Percentiles rank a stretch among this genome's conserved stretches.
These are phyloP conservation scores for Okamejei kenojei DNA, from an alignment of 2,797 vertebrate genomes.

Conservation along the genomic window DNA sequence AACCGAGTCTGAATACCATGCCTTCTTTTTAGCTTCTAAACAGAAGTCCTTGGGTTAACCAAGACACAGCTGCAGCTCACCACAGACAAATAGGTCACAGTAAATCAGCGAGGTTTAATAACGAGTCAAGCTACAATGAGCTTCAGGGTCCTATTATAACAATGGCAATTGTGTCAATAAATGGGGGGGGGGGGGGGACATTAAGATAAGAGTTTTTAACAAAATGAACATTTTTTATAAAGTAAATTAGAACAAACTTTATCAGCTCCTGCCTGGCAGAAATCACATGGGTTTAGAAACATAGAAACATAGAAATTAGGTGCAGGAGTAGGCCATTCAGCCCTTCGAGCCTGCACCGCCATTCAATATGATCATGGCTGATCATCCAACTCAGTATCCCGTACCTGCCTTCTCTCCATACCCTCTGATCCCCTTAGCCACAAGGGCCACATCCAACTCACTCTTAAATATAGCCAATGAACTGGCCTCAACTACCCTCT, in stretches of 20 bases:
- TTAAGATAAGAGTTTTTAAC: not conserved
- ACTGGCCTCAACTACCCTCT: too few species aligned
- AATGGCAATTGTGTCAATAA: not conserved
- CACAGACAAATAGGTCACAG: not conserved
- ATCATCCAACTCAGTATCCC: too few species aligned
- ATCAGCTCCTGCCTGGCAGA: not conserved
- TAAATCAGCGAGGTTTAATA: constrained; percentile 23
- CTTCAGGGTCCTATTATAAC: not conserved
- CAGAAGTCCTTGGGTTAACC: not conserved
- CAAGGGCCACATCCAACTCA: too few species aligned
- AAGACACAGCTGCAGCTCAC: not conserved
- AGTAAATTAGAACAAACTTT: not conserved
- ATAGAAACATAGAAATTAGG: too few species aligned
- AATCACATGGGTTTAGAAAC: not conserved
- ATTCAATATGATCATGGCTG: too few species aligned
- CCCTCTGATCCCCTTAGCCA: too few species aligned
- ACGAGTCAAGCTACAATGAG: not conserved
- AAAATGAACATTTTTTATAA: not conserved
- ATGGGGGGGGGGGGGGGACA: not conserved
- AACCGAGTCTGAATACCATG: not conserved
- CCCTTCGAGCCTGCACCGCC: too few species aligned
- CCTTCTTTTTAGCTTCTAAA: not conserved
- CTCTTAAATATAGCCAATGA: too few species aligned
- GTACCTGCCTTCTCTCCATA: too few species aligned
- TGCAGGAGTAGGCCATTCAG: too few species aligned